A percentile compares a stretch with the other conserved stretches of the same genome.
Conservation (phyloP, 2,888 invertebrate genomes). For the Lasiommata megera region DNA sequence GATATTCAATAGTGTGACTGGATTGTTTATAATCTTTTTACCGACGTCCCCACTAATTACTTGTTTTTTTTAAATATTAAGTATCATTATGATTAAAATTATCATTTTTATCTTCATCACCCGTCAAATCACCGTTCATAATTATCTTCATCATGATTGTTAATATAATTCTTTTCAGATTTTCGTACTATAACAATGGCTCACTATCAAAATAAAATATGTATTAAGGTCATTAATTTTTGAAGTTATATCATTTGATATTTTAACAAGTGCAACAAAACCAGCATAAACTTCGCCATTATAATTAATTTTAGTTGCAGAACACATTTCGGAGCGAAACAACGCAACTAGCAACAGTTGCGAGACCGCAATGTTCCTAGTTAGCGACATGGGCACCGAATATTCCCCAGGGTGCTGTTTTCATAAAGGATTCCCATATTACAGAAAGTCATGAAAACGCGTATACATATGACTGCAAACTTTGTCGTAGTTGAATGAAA, state of each 20-base stretch:
- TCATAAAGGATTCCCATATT: conserved; percentile 20
- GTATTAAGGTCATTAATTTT: no score
- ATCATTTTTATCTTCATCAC: no score
- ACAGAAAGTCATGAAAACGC: background rate
- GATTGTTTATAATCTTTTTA: no score
- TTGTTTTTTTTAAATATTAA: no score
- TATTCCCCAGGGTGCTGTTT: conserved; percentile 13
- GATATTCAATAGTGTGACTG: no score
- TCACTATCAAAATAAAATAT: no score
- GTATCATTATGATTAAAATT: no score
- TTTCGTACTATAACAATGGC: no score
- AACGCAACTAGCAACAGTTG: conserved; percentile 15
- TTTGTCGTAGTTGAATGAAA: background rate
- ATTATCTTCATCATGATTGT: no score
- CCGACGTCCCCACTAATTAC: no score
- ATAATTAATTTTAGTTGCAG: conserved; percentile 10
- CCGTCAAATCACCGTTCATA: no score
- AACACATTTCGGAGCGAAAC: conserved; percentile 9
- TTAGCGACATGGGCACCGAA: conserved; percentile 16
- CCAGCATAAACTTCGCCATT: background rate
- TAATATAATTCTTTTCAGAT: no score
- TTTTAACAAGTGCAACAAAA: background rate
- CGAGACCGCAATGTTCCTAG: conserved; percentile 17
- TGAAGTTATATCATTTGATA: background rate
- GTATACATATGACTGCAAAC: background rate